Evolutionary conservation across 2,113 vertebrate genomes (phyloP).

Genomic region (Lampris incognitus): DNA sequence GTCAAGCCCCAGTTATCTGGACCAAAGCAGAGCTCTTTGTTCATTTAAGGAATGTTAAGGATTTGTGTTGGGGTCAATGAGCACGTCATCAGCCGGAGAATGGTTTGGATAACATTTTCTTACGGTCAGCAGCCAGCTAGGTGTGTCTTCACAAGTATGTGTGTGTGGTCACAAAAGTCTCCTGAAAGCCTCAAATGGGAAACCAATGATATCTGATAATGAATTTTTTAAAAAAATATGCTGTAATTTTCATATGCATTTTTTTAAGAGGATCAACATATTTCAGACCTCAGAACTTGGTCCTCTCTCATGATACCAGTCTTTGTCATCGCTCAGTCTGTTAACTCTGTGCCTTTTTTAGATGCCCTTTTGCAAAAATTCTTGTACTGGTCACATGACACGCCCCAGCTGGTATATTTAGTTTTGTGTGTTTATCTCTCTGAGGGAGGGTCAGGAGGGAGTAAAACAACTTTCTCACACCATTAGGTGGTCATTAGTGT

Average conservation of each 20-base stretch:
- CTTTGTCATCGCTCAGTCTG: not conserved
- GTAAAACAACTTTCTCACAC: conserved; percentile 29
- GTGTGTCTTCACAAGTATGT: not conserved
- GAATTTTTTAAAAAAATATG: not conserved
- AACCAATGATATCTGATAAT: not conserved
- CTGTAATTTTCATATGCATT: not conserved
- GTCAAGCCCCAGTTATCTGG: conserved; percentile 28
- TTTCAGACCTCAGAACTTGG: conserved; percentile 4
- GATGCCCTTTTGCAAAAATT: not conserved
- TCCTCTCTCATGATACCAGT: not conserved
- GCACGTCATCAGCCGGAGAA: conserved; percentile 26
- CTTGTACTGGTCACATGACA: not conserved
- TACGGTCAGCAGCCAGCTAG: conserved; percentile 41
- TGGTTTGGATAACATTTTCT: conserved; percentile 20
- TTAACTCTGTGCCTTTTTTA: not conserved
- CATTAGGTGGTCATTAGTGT: conserved; percentile 43
- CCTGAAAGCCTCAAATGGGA: not conserved
- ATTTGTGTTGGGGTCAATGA: conserved; percentile 16
- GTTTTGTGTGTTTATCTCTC: conserved; percentile 34
- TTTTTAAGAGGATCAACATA: conserved; percentile 1
- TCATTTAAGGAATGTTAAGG: conserved; percentile 34
- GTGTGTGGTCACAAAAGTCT: conserved; percentile 4
- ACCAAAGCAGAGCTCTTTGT: conserved; percentile 19
- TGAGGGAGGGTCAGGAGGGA: conserved; percentile 12
- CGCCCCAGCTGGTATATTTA: conserved; percentile 18